These are phyloP conservation scores for Microtus pennsylvanicus DNA, from an alignment of 2,113 vertebrate species.

Conservation along the genomic window DNA sequence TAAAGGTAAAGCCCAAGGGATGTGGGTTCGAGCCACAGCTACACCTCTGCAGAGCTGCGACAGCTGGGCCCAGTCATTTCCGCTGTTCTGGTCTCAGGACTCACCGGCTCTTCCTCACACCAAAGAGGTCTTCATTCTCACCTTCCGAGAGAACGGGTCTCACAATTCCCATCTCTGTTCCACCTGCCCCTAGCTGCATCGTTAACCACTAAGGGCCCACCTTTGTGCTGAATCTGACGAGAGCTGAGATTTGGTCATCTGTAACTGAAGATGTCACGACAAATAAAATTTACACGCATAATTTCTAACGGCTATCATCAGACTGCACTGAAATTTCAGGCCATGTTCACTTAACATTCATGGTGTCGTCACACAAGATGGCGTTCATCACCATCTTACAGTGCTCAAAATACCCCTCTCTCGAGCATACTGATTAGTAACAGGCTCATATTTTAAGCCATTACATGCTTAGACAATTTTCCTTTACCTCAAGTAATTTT, in stretches of 20 bases:
- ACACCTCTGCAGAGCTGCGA: neutral
- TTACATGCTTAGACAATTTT: slow-evolving; percentile 38
- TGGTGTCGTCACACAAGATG: slow-evolving; percentile 34
- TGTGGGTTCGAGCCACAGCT: neutral
- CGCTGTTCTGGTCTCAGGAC: neutral
- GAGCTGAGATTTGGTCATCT: slow-evolving; percentile 41
- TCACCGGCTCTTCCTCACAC: neutral
- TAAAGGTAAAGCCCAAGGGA: neutral
- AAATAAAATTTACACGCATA: slow-evolving; percentile 33
- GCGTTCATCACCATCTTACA: slow-evolving; percentile 65
- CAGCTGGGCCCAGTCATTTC: neutral
- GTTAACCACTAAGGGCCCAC: neutral
- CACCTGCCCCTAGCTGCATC: neutral
- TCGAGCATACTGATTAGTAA: slow-evolving; percentile 42
- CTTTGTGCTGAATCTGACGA: neutral
- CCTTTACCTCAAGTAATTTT: slow-evolving; percentile 36
- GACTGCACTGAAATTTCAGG: slow-evolving; percentile 21
- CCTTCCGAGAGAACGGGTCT: neutral
- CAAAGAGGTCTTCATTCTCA: neutral
- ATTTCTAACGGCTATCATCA: slow-evolving; percentile 28
- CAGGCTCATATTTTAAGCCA: slow-evolving; percentile 21
- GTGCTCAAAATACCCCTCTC: slow-evolving; percentile 51
- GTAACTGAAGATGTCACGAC: slow-evolving; percentile 35
- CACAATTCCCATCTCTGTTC: neutral
- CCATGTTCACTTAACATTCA: slow-evolving; percentile 48